phyloP scores from a whole-genome alignment of 2,888 invertebrate genomes.

The Coleophora deauratella region DNA sequence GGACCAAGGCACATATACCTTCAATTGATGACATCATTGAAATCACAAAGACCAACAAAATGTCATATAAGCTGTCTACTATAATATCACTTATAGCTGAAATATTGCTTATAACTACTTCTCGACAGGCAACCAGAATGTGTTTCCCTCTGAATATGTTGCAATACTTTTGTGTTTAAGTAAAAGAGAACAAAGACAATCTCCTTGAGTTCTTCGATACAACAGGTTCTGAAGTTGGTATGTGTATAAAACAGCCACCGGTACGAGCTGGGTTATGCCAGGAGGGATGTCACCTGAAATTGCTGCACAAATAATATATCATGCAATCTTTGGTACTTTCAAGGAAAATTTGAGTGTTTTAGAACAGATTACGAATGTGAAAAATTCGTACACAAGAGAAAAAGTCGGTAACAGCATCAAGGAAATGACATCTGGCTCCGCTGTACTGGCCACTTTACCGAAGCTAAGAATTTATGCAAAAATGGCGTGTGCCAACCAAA shows the following conservation, averaged over 20 bases:
- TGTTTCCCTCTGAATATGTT: constrained; percentile 20
- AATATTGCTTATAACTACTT: constrained; percentile 18
- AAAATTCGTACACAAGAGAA: constrained; percentile 4
- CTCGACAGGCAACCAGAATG: constrained; percentile 21
- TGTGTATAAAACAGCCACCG: constrained; percentile 10
- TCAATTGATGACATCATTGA: constrained; percentile 20
- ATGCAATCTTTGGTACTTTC: constrained; percentile 4
- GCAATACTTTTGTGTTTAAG: too few relatives aligned
- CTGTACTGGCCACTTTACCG: background rate
- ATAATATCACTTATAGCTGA: constrained; percentile 18
- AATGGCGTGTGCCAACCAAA: constrained; percentile 2
- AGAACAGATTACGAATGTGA: background rate
- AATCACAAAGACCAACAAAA: constrained; percentile 6
- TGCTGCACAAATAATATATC: constrained; percentile 1
- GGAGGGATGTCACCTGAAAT: background rate
- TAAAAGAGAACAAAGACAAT: background rate
- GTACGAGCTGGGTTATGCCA: background rate
- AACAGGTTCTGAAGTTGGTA: constrained; percentile 18
- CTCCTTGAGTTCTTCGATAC: constrained; percentile 17
- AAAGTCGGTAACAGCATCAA: constrained; percentile 9
- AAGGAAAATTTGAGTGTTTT: constrained; percentile 5
- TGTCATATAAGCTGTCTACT: constrained; percentile 14
- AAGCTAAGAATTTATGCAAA: background rate
- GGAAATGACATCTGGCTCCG: background rate
- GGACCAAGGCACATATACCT: constrained; percentile 21